These are phyloP conservation scores for Sisor rabdophorus DNA, from an alignment of 2,113 vertebrate genomes.

Conservation along the genomic window DNA sequence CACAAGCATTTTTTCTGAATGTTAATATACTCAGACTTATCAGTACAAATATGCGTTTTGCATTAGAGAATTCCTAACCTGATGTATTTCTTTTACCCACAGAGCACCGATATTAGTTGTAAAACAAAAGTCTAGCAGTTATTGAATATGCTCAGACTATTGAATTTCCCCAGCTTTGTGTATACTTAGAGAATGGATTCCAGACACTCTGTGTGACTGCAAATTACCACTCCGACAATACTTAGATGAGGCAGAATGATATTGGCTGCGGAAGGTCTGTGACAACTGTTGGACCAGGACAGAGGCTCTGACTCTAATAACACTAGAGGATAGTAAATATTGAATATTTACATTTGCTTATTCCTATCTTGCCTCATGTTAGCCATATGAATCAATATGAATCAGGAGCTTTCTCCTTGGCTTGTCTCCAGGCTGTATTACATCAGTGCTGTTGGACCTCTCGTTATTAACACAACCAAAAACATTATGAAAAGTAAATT, in stretches of 20 bases:
- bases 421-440: constrained; percentile 39
- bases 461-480: constrained; percentile 61
- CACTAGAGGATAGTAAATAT: constrained; percentile 71
- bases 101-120: constrained; percentile 42
- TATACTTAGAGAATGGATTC: constrained; percentile 53
- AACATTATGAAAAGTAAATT: constrained; percentile 28
- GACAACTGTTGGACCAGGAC: constrained; percentile 58
- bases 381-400: constrained; percentile 68
- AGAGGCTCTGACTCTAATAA: constrained; percentile 68
- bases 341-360: constrained; percentile 78
- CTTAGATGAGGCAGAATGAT: constrained; percentile 55
- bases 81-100: constrained; percentile 10
- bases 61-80: constrained; percentile 33
- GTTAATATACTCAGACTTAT: constrained; percentile 46
- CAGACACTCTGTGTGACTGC: constrained; percentile 53
- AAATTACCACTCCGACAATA: constrained; percentile 53
- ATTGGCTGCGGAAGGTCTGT: constrained; percentile 57
- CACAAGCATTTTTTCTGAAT: constrained; percentile 55
- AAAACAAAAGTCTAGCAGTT: constrained; percentile 40
- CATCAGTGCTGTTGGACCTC: constrained; percentile 63
- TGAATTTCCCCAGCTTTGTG: constrained; percentile 45
- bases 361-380: constrained; percentile 58
- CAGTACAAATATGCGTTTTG: constrained; percentile 38
- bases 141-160: constrained; percentile 45
- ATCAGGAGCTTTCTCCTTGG: constrained; percentile 51